Evolutionary conservation across 2,888 invertebrate genomes (phyloP).

Genomic region (Andrena haemorrhoa): DNA sequence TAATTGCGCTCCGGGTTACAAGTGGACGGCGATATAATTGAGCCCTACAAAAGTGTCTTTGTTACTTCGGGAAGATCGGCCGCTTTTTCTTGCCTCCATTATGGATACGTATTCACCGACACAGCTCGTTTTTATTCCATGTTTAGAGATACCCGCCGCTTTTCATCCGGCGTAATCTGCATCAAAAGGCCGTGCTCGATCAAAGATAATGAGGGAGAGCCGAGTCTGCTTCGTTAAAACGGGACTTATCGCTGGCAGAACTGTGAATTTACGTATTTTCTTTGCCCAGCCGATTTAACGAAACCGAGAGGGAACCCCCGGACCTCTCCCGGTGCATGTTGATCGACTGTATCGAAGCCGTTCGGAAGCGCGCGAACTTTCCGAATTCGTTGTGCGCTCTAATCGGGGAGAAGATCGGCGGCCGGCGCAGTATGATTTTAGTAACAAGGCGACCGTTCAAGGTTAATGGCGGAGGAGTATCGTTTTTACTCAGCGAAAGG

Average conservation of each 20-base stretch:
- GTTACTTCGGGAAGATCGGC: conserved; percentile 30
- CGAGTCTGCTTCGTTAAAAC: conserved; percentile 49
- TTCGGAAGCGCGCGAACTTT: not conserved
- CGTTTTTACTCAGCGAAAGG: conserved; percentile 39
- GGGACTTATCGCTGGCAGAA: conserved; percentile 46
- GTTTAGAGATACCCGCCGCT: conserved; percentile 49
- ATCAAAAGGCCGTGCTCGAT: conserved; percentile 57
- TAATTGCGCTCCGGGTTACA: conserved; percentile 39
- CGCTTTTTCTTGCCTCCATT: conserved; percentile 44
- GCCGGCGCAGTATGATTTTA: not conserved
- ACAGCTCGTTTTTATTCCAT: conserved; percentile 47
- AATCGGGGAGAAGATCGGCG: not conserved
- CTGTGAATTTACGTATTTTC: conserved; percentile 36
- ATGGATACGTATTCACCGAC: conserved; percentile 44
- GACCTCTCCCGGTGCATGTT: not conserved
- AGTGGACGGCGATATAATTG: conserved; percentile 56
- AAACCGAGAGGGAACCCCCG: conserved; percentile 36
- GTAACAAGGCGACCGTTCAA: conserved; percentile 28
- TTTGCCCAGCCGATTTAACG: conserved; percentile 39
- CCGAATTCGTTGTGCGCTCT: not conserved
- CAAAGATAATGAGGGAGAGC: conserved; percentile 56
- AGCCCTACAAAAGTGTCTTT: conserved; percentile 42
- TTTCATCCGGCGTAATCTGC: conserved; percentile 55
- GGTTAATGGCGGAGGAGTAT: conserved; percentile 24
- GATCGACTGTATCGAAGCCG: conserved; percentile 28